A percentile compares a stretch with the other conserved stretches of the same genome.
These are phyloP conservation scores for Chirona hameri DNA, from an alignment of 2,888 invertebrate genomes.

Conservation along the genomic window DNA sequence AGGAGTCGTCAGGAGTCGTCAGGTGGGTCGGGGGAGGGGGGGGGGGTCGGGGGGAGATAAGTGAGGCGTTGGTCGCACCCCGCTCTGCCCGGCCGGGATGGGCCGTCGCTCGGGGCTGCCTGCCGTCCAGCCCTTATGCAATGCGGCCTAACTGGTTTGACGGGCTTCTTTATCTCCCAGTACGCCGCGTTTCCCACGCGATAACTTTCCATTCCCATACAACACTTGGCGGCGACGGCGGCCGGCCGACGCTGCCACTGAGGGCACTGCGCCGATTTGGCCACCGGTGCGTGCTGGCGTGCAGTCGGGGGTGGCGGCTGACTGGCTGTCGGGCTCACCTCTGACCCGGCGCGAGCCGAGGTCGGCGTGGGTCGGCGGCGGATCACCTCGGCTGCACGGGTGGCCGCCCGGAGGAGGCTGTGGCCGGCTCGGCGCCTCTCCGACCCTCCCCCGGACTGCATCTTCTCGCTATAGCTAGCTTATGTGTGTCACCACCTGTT, in stretches of 20 bases:
- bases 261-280: background rate
- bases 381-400: background rate
- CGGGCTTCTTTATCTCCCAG: constrained; percentile 4
- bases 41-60: too few relatives aligned
- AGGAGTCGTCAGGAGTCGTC: too few relatives aligned
- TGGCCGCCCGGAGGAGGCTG: too few relatives aligned
- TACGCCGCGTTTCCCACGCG: constrained; percentile 7
- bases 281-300: background rate
- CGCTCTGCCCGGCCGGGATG: too few relatives aligned
- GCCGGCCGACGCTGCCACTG: too few relatives aligned
- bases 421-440: too few relatives aligned
- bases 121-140: constrained; percentile 5
- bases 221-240: background rate
- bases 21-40: too few relatives aligned
- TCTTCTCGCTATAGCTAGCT: too few relatives aligned
- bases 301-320: background rate
- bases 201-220: constrained; percentile 26
- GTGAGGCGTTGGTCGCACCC: too few relatives aligned
- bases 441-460: too few relatives aligned
- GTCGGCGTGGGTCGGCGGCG: background rate
- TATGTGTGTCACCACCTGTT: too few relatives aligned
- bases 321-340: background rate
- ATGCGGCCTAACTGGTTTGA: constrained; percentile 25
- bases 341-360: background rate
- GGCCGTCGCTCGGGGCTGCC: too few relatives aligned